Evolutionary conservation across 23 tunicate species (phyloP).

Genomic region (Phallusia fumigata): DNA sequence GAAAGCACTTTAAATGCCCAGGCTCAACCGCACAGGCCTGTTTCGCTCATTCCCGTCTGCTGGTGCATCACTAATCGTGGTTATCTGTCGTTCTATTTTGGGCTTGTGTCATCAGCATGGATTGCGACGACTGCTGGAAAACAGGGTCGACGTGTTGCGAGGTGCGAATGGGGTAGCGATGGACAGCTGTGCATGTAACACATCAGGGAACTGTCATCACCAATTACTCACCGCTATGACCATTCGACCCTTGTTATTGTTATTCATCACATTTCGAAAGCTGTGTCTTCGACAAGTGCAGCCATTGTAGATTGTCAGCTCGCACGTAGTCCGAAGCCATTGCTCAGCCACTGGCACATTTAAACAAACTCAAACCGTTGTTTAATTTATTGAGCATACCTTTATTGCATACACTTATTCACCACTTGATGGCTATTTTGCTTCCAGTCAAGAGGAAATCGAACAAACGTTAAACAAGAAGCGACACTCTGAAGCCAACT

Average conservation of each 20-base stretch:
- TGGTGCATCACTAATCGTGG: neutral
- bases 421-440: too few relatives aligned
- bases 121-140: neutral
- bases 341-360: too few relatives aligned
- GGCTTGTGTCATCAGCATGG: neutral
- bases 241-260: too few relatives aligned
- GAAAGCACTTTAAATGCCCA: too few relatives aligned
- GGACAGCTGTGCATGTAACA: neutral
- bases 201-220: neutral
- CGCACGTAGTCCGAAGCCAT: too few relatives aligned
- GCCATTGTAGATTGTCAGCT: too few relatives aligned
- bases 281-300: too few relatives aligned
- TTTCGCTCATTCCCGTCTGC: neutral
- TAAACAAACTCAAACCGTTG: too few relatives aligned
- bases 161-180: neutral
- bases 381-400: too few relatives aligned
- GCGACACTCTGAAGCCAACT: slow-evolving; percentile 62
- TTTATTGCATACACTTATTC: too few relatives aligned
- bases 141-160: neutral
- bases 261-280: too few relatives aligned
- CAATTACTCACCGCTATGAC: neutral
- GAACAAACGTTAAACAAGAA: slow-evolving; percentile 35
- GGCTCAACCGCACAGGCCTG: too few relatives aligned
- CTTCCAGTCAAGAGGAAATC: slow-evolving; percentile 67
- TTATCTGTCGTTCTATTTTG: slow-evolving; percentile 2